phyloP scores from a whole-genome alignment of 2,888 invertebrate species.

The Drosophila hamatofila region DNA sequence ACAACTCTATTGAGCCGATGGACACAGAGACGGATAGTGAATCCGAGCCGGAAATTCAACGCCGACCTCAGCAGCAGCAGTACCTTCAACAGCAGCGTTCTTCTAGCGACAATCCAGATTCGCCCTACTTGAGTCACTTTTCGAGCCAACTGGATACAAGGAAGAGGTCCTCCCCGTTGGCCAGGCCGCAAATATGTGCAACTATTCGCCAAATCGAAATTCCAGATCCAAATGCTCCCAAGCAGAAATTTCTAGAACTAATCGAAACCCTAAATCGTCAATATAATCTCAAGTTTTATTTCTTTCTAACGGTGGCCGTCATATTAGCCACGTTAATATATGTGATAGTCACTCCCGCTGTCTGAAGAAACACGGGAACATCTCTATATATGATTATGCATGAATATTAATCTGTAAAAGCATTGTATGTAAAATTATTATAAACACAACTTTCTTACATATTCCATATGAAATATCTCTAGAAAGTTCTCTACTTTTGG shows the following conservation, averaged over 20 bases:
- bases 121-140: conserved; percentile 53
- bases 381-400: background rate
- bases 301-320: conserved; percentile 63
- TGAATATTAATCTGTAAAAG: background rate
- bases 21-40: conserved; percentile 65
- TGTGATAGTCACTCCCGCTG: conserved; percentile 67
- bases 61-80: conserved; percentile 10
- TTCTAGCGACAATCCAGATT: conserved; percentile 13
- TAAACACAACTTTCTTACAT: background rate
- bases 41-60: conserved; percentile 34
- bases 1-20: conserved; percentile 28
- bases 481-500: background rate
- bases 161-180: conserved; percentile 49
- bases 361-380: background rate
- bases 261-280: conserved; percentile 72
- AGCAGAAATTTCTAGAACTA: conserved; percentile 69
- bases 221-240: conserved; percentile 16
- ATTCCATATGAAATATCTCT: background rate
- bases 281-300: conserved; percentile 80
- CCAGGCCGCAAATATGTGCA: conserved; percentile 38
- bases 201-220: conserved; percentile 8
- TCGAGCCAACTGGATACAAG: conserved; percentile 36
- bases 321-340: conserved; percentile 76
- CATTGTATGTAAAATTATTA: background rate
- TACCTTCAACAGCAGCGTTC: conserved; percentile 18